A percentile compares a stretch with the other conserved stretches of the same genome.
These are phyloP conservation scores for Clusia tigrina DNA, from an alignment of 2,888 invertebrate species.

Conservation along the genomic window DNA sequence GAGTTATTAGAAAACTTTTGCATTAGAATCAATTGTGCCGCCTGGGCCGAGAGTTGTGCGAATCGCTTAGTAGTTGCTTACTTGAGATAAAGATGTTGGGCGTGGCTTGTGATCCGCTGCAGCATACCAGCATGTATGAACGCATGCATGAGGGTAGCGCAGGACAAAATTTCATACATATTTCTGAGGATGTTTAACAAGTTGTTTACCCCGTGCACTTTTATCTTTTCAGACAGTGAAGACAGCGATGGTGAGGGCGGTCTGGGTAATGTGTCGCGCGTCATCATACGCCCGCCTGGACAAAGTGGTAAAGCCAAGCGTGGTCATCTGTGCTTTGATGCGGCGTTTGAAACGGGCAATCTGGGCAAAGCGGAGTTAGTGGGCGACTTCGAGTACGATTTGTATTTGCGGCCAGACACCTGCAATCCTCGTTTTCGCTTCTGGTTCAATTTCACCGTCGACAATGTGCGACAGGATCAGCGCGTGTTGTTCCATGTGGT, in stretches of 20 bases:
- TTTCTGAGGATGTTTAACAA: neutral
- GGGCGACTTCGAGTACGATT: constrained; percentile 94
- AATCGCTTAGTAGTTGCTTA: neutral
- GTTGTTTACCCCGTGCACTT: too few species aligned
- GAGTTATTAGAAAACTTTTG: neutral
- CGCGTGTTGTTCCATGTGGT: constrained; percentile 96
- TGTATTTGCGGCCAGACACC: constrained; percentile 95
- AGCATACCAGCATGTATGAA: constrained; percentile 74
- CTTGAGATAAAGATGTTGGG: constrained; percentile 51
- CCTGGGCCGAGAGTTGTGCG: neutral
- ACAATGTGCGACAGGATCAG: constrained; percentile 93
- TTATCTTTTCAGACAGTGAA: constrained; percentile 75
- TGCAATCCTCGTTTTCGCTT: constrained; percentile 91
- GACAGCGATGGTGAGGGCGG: constrained; percentile 94
- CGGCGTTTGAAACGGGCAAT: constrained; percentile 96
- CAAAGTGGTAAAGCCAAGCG: constrained; percentile 95
- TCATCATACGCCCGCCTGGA: constrained; percentile 87
- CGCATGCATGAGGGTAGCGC: constrained; percentile 67
- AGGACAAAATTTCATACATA: neutral
- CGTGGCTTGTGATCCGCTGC: constrained; percentile 65
- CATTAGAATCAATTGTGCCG: neutral
- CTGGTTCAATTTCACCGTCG: constrained; percentile 99
- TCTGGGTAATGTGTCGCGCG: constrained; percentile 87
- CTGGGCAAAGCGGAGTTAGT: constrained; percentile 94
- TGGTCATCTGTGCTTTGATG: constrained; percentile 96